Conservation (phyloP, 2,113 vertebrate genomes). For the Istiophorus platypterus region DNA sequence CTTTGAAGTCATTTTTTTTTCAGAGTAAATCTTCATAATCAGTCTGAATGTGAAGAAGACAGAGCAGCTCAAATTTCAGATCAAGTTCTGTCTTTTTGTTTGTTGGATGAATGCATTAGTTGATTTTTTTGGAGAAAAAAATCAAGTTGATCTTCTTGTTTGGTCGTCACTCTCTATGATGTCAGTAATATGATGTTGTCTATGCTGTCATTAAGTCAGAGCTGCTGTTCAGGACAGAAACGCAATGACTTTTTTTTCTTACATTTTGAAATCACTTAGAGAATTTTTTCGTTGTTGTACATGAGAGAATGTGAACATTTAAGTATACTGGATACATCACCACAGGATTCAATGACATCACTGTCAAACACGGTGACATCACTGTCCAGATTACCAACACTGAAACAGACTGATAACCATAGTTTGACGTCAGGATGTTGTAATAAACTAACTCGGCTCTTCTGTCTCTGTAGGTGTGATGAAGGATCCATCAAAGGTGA, state of each 20-base stretch:
- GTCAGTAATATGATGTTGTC: neutral
- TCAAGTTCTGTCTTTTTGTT: too few species aligned
- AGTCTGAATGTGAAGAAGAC: neutral
- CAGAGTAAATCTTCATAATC: too few species aligned
- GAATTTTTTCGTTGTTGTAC: too few species aligned
- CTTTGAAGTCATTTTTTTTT: too few species aligned
- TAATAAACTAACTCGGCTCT: slow-evolving; percentile 17
- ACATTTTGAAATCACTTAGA: neutral
- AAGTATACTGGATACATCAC: neutral
- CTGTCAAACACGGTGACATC: neutral
- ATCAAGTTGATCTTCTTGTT: neutral
- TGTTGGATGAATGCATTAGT: too few species aligned
- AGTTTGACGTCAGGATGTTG: neutral
- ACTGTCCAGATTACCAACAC: neutral
- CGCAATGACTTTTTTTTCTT: too few species aligned
- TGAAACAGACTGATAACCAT: neutral
- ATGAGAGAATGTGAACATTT: too few species aligned
- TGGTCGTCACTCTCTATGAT: neutral
- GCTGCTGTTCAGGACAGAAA: neutral
- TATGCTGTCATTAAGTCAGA: neutral
- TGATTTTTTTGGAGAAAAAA: too few species aligned
- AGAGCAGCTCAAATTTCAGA: too few species aligned
- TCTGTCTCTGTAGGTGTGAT: slow-evolving; percentile 87
- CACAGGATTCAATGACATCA: neutral
- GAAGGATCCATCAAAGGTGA: slow-evolving; percentile 93